Conservation (phyloP, 2,113 vertebrate species). For the Vicugna pacos region DNA sequence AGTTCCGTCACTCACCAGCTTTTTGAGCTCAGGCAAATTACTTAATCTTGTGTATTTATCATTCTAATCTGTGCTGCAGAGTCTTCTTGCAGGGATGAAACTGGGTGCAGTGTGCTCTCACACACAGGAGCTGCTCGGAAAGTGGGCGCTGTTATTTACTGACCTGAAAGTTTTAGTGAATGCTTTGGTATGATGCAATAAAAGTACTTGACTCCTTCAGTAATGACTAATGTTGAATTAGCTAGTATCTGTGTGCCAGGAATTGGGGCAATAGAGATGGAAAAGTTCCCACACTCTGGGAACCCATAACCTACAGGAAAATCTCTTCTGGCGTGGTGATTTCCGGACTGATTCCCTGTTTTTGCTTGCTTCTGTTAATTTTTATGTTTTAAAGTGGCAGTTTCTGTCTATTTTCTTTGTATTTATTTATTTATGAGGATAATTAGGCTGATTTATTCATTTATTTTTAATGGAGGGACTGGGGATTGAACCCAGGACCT, state of each 20-base stretch:
- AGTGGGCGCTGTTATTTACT: background rate
- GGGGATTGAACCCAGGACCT: no score
- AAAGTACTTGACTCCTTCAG: conserved; percentile 45
- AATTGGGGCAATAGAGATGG: background rate
- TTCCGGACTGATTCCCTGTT: background rate
- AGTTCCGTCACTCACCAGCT: background rate
- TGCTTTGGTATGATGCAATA: background rate
- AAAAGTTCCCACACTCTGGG: background rate
- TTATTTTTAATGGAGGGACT: no score
- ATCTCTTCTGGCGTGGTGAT: background rate
- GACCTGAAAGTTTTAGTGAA: conserved; percentile 6
- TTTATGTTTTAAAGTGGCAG: no score
- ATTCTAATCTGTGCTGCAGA: conserved; percentile 25
- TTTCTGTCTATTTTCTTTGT: no score
- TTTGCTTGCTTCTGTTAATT: no score
- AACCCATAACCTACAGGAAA: background rate
- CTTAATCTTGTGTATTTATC: conserved; percentile 25
- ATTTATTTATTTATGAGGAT: no score
- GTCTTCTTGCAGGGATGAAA: background rate
- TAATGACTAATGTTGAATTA: conserved; percentile 43
- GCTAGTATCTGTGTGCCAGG: background rate
- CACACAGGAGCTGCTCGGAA: background rate
- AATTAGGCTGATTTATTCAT: no score
- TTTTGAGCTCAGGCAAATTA: conserved; percentile 32
- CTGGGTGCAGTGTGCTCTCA: background rate